Conservation (phyloP, 2,888 invertebrate species). For the Iphiclides podalirius region DNA sequence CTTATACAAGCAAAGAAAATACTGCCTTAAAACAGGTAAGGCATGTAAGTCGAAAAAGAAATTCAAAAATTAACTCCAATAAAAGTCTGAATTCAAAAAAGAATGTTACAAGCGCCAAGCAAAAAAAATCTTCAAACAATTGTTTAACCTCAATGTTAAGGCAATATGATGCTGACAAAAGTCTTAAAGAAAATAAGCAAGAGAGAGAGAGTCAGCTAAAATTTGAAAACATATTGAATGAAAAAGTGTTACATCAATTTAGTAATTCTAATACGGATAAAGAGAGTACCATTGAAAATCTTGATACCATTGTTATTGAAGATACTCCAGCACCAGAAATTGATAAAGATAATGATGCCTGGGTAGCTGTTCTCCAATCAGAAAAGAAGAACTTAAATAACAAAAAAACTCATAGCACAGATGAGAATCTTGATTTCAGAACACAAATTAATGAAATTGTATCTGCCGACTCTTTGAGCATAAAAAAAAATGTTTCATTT, state of each 20-base stretch:
- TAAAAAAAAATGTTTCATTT: slow-evolving; percentile 50
- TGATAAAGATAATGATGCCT: slow-evolving; percentile 63
- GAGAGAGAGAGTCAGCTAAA: slow-evolving; percentile 20
- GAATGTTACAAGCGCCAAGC: background rate
- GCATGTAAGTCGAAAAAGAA: background rate
- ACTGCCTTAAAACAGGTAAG: background rate
- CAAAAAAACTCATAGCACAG: background rate
- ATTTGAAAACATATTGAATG: slow-evolving; percentile 9
- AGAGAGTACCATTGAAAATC: slow-evolving; percentile 55
- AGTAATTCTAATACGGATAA: slow-evolving; percentile 29
- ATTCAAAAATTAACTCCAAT: slow-evolving; percentile 23
- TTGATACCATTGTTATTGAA: slow-evolving; percentile 51
- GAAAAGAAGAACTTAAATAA: slow-evolving; percentile 29
- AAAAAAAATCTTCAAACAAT: background rate
- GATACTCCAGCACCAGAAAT: slow-evolving; percentile 44
- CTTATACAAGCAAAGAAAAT: slow-evolving; percentile 3
- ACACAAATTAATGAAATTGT: background rate
- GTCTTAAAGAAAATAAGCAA: slow-evolving; percentile 23
- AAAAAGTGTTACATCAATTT: background rate
- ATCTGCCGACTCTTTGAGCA: background rate
- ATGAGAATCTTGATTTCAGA: background rate
- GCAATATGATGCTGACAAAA: background rate
- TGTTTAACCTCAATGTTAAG: background rate
- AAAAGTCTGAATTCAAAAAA: slow-evolving; percentile 1
- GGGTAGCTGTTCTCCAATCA: slow-evolving; percentile 50